Conservation (phyloP, 2,797 vertebrate species). For the Gallirallus australis region DNA sequence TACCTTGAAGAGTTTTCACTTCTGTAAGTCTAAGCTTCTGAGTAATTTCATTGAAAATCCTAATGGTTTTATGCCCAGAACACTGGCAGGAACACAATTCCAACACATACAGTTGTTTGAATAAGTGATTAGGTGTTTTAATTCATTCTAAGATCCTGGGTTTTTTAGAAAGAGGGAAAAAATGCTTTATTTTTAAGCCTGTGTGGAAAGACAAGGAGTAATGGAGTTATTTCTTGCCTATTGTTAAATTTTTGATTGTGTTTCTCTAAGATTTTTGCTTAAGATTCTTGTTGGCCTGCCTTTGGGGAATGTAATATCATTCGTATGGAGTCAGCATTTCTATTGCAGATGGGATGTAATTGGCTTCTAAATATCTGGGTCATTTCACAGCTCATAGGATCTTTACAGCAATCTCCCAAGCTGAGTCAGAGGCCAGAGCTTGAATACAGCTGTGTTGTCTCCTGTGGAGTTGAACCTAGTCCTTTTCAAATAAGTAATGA, state of each 20-base stretch:
- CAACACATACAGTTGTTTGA: neutral
- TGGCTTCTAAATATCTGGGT: constrained; percentile 54
- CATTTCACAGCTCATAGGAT: constrained; percentile 45
- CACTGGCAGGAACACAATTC: neutral
- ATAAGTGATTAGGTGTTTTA: neutral
- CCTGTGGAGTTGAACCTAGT: neutral
- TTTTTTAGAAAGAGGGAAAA: neutral
- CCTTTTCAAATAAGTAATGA: neutral
- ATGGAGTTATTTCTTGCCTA: neutral
- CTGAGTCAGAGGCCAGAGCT: neutral
- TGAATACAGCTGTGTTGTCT: neutral
- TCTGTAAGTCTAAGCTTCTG: neutral
- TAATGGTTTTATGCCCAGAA: neutral
- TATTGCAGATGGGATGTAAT: constrained; percentile 42
- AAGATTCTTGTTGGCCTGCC: neutral
- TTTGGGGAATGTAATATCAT: constrained; percentile 1
- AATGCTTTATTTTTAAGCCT: neutral
- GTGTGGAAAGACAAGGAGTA: neutral
- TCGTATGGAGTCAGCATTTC: constrained; percentile 41
- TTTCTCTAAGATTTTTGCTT: constrained; percentile 3
- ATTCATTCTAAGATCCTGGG: neutral
- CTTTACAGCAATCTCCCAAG: constrained; percentile 2
- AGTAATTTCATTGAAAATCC: neutral
- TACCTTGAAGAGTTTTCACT: neutral
- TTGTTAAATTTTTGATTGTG: neutral